phyloP scores from a whole-genome alignment of 2,113 vertebrate species.

The Crotalus tigris region DNA sequence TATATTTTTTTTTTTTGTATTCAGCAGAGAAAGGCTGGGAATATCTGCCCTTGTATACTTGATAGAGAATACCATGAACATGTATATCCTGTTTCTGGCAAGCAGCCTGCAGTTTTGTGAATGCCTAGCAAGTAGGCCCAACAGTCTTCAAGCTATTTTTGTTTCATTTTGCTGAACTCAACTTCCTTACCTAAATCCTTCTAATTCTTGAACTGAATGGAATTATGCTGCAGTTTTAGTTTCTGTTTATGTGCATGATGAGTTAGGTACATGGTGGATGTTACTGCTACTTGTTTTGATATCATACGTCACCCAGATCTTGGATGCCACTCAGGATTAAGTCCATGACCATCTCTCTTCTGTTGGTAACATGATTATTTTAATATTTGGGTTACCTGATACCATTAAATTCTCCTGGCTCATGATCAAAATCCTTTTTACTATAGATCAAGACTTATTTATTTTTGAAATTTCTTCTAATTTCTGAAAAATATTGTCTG shows the following conservation, averaged over 20 bases:
- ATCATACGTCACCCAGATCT: neutral
- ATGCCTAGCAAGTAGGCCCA: neutral
- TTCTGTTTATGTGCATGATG: neutral
- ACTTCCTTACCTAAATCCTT: neutral
- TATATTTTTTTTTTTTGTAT: neutral
- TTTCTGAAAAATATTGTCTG: neutral
- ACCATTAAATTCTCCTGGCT: neutral
- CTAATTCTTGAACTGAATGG: neutral
- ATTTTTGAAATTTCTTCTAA: neutral
- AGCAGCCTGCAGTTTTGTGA: neutral
- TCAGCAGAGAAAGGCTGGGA: neutral
- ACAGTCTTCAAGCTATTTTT: neutral
- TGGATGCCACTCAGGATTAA: neutral
- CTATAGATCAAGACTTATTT: neutral
- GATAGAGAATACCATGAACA: neutral
- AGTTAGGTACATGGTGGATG: neutral
- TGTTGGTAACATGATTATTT: neutral
- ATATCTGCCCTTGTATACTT: neutral
- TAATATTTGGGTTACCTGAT: neutral
- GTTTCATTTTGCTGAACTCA: neutral
- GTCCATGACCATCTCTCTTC: neutral
- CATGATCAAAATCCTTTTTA: neutral
- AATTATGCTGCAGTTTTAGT: neutral
- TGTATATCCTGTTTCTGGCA: neutral
- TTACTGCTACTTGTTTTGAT: neutral